Conservation (phyloP, 35 echinoderm and acorn worm species). For the Amphiura filiformis region DNA sequence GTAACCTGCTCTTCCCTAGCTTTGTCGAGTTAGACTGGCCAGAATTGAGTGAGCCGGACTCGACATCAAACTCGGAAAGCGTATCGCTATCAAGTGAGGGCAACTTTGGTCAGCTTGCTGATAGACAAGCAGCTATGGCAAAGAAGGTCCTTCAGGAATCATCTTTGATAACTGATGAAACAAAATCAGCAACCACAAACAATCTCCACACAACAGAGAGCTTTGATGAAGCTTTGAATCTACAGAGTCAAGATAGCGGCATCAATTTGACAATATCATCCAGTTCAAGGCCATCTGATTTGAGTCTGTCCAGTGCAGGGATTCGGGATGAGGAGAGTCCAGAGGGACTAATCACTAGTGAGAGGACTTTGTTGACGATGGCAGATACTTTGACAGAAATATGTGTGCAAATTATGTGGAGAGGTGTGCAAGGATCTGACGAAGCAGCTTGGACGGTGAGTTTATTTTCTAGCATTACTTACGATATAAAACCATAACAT, state of each 20-base stretch:
- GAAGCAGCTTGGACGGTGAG: slow-evolving; percentile 92
- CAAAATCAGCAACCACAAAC: neutral
- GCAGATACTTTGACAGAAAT: slow-evolving; percentile 89
- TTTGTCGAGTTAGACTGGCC: neutral
- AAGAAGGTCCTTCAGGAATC: neutral
- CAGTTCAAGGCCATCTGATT: slow-evolving; percentile 20
- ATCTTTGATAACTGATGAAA: neutral
- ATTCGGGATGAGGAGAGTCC: slow-evolving; percentile 20
- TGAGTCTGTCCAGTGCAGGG: neutral
- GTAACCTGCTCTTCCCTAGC: neutral
- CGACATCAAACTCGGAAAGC: slow-evolving; percentile 1
- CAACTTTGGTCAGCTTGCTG: slow-evolving; percentile 20
- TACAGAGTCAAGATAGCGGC: neutral
- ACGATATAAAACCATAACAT: too few relatives aligned
- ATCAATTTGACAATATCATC: neutral
- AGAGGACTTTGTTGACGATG: slow-evolving; percentile 61
- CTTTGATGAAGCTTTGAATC: neutral
- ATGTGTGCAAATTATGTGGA: slow-evolving; percentile 82
- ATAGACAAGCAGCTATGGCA: neutral
- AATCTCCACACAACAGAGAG: neutral
- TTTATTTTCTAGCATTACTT: too few relatives aligned
- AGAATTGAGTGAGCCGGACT: slow-evolving; percentile 4
- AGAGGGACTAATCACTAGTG: slow-evolving; percentile 51
- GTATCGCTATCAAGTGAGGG: slow-evolving; percentile 6
- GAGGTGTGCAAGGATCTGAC: slow-evolving; percentile 65